phyloP scores from a whole-genome alignment of 2,113 vertebrate genomes.

The Pseudorectes ferrugineus region DNA sequence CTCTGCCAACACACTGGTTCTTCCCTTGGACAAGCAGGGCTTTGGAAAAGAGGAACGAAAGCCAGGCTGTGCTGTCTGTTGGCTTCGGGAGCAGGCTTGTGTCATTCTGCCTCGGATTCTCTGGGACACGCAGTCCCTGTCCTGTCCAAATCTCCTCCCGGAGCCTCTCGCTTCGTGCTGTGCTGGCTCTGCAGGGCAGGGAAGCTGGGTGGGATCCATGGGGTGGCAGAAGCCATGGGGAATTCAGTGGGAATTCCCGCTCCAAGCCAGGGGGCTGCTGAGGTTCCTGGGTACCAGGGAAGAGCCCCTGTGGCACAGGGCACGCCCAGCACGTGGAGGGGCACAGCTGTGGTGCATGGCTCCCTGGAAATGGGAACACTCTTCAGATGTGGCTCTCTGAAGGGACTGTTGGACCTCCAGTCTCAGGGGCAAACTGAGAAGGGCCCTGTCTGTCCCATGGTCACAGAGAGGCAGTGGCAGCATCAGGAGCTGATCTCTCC shows the following conservation, averaged over 20 bases:
- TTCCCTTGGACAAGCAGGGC: not conserved
- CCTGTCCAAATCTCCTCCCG: not conserved
- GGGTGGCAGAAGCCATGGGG: not conserved
- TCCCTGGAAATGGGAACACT: not conserved
- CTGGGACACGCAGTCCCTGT: not conserved
- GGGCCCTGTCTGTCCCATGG: not conserved
- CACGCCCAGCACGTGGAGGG: not conserved
- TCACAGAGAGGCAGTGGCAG: not conserved
- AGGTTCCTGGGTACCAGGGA: not conserved
- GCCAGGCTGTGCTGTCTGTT: not conserved
- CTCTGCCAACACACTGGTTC: not conserved
- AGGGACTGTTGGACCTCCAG: not conserved
- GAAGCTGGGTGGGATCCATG: not conserved
- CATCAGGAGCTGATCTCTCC: not conserved
- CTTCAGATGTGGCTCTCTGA: not conserved
- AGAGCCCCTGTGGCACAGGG: not conserved
- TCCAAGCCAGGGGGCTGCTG: not conserved
- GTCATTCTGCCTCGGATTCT: not conserved
- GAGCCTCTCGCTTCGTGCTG: not conserved
- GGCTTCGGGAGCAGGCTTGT: not conserved
- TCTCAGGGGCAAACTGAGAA: not conserved
- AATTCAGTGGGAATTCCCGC: not conserved
- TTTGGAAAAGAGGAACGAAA: not conserved
- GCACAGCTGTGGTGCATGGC: not conserved
- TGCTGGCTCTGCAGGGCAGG: not conserved